Conservation (phyloP, 1,140 invertebrate genomes). For the Drosophila biarmipes region DNA sequence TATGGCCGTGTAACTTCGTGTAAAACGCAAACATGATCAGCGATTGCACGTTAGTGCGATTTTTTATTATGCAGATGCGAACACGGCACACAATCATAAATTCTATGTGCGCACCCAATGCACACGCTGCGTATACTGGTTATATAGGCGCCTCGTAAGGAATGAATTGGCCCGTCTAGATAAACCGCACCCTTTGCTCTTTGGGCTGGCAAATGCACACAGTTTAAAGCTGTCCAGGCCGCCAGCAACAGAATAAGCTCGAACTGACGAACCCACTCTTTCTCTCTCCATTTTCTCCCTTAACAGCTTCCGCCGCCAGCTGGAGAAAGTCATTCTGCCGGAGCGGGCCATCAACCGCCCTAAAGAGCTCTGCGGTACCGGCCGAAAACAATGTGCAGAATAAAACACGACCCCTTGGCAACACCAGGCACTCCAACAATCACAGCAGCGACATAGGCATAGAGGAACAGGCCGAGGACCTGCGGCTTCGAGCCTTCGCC, state of each 20-base stretch:
- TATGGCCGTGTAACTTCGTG: constrained; percentile 28
- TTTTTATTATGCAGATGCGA: constrained; percentile 42
- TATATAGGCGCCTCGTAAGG: constrained; percentile 36
- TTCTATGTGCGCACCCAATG: constrained; percentile 7
- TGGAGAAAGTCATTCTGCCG: constrained; percentile 35
- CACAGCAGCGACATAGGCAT: constrained; percentile 52
- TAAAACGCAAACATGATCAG: constrained; percentile 21
- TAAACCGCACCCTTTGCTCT: constrained; percentile 21
- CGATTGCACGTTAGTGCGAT: constrained; percentile 29
- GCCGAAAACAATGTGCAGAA: constrained; percentile 71
- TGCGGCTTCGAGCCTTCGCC: constrained; percentile 6
- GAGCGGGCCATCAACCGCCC: constrained; percentile 4
- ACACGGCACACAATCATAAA: constrained; percentile 23
- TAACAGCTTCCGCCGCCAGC: constrained; percentile 52
- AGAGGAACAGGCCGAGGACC: constrained; percentile 19
- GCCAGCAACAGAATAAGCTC: constrained; percentile 1
- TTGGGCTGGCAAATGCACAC: not conserved
- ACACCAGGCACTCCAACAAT: constrained; percentile 23
- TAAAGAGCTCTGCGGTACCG: constrained; percentile 45
- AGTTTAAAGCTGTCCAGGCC: not conserved
- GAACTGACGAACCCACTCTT: constrained; percentile 12
- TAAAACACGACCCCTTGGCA: constrained; percentile 67
- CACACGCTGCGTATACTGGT: constrained; percentile 22
- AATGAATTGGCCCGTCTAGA: constrained; percentile 25
- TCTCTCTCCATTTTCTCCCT: not conserved